Conservation (phyloP, 2,888 invertebrate genomes). For the Eugnorisma glareosa region DNA sequence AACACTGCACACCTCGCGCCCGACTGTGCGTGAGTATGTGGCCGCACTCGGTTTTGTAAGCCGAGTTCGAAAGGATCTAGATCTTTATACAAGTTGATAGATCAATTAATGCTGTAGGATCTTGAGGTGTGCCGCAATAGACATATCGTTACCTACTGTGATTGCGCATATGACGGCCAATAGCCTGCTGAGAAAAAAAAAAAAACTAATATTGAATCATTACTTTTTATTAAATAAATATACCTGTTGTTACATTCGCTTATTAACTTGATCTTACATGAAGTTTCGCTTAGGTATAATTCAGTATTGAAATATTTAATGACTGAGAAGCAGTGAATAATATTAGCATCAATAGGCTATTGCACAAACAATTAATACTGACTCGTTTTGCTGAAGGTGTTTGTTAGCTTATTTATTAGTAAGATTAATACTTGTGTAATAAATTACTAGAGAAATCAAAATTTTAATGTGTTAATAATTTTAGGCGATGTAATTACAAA, state of each 20-base stretch:
- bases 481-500: slow-evolving; percentile 40
- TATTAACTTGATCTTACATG: slow-evolving; percentile 11
- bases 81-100: slow-evolving; percentile 82
- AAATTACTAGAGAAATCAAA: slow-evolving; percentile 5
- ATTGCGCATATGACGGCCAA: slow-evolving; percentile 70
- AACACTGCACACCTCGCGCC: slow-evolving; percentile 73
- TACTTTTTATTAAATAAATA: slow-evolving; percentile 38
- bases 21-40: slow-evolving; percentile 80
- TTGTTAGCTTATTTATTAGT: slow-evolving; percentile 15
- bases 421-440: slow-evolving; percentile 13
- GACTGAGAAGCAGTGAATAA: slow-evolving; percentile 19
- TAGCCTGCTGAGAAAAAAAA: slow-evolving; percentile 14
- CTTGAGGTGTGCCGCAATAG: slow-evolving; percentile 76
- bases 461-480: slow-evolving; percentile 9
- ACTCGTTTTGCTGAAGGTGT: background rate
- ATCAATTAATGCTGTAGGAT: slow-evolving; percentile 78
- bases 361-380: slow-evolving; percentile 11
- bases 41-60: slow-evolving; percentile 87
- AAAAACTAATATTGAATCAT: slow-evolving; percentile 15
- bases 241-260: slow-evolving; percentile 21
- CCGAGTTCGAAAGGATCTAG: slow-evolving; percentile 85
- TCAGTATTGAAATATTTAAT: background rate
- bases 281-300: slow-evolving; percentile 16
- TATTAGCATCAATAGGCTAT: slow-evolving; percentile 12
- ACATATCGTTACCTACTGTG: slow-evolving; percentile 62